Base-by-base conservation (phyloP, 2,113 vertebrate genomes). In the Bambusicola thoracicus region DNA sequence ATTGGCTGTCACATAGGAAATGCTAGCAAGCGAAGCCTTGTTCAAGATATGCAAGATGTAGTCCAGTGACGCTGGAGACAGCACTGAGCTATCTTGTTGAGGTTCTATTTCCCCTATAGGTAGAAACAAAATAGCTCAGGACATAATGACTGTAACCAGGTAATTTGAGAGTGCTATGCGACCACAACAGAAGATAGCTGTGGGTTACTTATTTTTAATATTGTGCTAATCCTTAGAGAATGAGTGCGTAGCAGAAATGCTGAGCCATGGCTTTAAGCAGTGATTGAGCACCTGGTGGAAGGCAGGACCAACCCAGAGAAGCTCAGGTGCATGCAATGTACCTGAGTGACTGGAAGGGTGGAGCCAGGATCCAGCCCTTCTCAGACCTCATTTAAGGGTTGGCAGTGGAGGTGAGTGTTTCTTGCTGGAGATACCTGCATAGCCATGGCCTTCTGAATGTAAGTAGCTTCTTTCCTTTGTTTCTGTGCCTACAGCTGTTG, bases 91-190 rank as follows among this genome's bases (percentile, higher is more conserved):
- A 0, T 53, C 12, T 53, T 65, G 48, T 63, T 34, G 8, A 79
- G 34, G 32, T 49, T 82, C 76, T 58, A 29, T 66, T 95, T 91
- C 34, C 75, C 21, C 82, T 69, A 16, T 62, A 87, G n/a, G 40
- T 69, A 66, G 75, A 92, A 91, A 85, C 4, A 80, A 68, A 89
- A 58, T 8, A 87, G 48, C 18, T 91, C 67, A 58, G 49, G 66
- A 34, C 3, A 3, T 3, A 62, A 29, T 9, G 8, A 21, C 73
- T 83, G 30, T 80, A 92, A 80, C 82, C 24, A 30, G 62, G n/a
- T 78, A n/a, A 41, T 63, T 43, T 75, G 61, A 62, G 43, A 84
- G 29, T 41, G 27, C 29, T 65, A 25, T 30, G 43, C 48, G 85
- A 76, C 59, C 79, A 80, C 85, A 82, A 14, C 21, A 62, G 29